Conservation (phyloP, 1,140 invertebrate genomes). For the Ridgeia piscesae region DNA sequence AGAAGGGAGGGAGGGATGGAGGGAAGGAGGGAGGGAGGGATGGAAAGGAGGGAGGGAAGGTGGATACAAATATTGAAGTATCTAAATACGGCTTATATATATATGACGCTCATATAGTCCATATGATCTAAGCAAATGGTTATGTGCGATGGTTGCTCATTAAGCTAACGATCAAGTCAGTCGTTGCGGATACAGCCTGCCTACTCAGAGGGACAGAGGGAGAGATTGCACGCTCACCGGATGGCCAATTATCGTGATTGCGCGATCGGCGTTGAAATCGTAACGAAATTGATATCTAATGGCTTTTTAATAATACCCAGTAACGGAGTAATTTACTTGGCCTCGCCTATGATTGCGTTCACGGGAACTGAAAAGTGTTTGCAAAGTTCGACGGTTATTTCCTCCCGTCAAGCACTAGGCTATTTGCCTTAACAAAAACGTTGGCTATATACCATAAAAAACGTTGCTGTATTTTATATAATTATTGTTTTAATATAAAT, state of each 20-base stretch:
- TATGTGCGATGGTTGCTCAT: neutral
- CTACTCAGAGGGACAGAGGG: neutral
- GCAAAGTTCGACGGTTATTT: no score
- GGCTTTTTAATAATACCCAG: neutral
- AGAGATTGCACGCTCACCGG: no score
- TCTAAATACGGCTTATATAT: neutral
- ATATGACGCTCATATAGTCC: neutral
- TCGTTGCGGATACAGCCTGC: no score
- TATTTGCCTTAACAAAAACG: no score
- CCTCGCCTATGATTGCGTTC: no score
- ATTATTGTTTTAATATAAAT: no score
- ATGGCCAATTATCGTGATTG: neutral
- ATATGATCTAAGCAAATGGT: neutral
- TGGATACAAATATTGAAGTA: neutral
- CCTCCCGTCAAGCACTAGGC: no score
- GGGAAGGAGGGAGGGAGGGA: neutral
- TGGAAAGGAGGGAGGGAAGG: neutral
- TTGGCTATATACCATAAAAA: no score
- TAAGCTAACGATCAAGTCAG: neutral
- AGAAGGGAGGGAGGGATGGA: neutral
- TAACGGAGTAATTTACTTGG: neutral
- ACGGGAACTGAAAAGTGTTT: no score
- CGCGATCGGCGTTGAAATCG: neutral
- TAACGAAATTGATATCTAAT: neutral
- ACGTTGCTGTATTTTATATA: no score